A percentile compares a stretch with the other conserved stretches of the same genome.
Conservation (phyloP, 2,888 invertebrate genomes). For the Epinotia demarniana region DNA sequence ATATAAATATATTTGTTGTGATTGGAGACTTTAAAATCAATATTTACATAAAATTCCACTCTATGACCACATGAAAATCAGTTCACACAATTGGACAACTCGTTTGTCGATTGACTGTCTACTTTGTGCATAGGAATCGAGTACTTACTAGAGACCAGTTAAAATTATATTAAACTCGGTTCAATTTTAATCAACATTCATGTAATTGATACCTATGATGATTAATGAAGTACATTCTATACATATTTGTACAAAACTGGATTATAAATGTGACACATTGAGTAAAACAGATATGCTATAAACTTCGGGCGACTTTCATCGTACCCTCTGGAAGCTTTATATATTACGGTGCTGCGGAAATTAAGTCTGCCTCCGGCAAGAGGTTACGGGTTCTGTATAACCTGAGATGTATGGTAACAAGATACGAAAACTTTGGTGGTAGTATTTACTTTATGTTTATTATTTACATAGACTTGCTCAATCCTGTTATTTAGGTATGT, state of each 20-base stretch:
- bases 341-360: slow-evolving; percentile 37
- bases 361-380: slow-evolving; percentile 38
- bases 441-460: not conserved
- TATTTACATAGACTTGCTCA: not conserved
- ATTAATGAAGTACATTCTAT: not conserved
- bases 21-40: no score
- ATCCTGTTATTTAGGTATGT: not conserved
- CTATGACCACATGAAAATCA: no score
- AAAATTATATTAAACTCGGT: no score
- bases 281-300: not conserved
- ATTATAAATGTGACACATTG: not conserved
- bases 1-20: no score
- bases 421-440: slow-evolving; percentile 8
- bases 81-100: no score
- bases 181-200: not conserved
- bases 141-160: no score
- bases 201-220: not conserved
- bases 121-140: no score
- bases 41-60: no score
- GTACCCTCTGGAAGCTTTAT: slow-evolving; percentile 21
- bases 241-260: not conserved
- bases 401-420: slow-evolving; percentile 19
- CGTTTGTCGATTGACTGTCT: no score
- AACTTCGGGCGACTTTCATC: slow-evolving; percentile 13
- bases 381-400: slow-evolving; percentile 19